phyloP scores from a whole-genome alignment of 2,888 invertebrate genomes.

The Torymus texanus region DNA sequence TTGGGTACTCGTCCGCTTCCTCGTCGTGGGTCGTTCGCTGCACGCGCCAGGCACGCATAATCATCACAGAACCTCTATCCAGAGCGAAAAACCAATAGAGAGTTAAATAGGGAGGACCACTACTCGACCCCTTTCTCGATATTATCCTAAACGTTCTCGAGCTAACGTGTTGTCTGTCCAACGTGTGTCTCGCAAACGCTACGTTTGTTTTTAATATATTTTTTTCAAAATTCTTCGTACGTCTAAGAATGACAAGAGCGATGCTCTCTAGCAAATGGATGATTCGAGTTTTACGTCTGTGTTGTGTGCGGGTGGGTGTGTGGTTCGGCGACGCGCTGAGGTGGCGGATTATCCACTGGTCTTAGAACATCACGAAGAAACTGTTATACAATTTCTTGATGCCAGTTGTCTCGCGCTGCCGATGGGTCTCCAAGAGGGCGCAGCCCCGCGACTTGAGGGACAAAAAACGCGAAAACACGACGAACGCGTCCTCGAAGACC shows the following conservation, averaged over 20 bases:
- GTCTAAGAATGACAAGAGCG: no score
- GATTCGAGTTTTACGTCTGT: no score
- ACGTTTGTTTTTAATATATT: no score
- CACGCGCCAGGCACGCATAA: constrained; percentile 55
- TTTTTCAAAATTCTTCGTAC: no score
- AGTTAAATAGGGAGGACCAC: no score
- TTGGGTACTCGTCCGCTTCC: constrained; percentile 45
- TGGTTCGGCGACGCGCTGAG: constrained; percentile 23
- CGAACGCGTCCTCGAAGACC: constrained; percentile 73
- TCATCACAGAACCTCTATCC: constrained; percentile 33
- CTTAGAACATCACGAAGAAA: constrained; percentile 91
- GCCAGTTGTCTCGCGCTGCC: constrained; percentile 89
- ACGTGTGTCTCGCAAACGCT: no score
- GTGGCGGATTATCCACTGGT: constrained; percentile 38
- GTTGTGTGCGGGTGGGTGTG: no score
- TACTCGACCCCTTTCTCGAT: no score
- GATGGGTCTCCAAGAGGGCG: constrained; percentile 86
- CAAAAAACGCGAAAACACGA: constrained; percentile 74
- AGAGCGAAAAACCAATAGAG: neutral
- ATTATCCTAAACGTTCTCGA: no score
- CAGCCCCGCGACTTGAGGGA: constrained; percentile 73
- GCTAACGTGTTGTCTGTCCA: no score
- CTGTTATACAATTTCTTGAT: constrained; percentile 92
- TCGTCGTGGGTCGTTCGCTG: constrained; percentile 25
- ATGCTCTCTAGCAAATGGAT: no score